Evolutionary conservation across 1,140 invertebrate species (phyloP), one percentile per base, ranked within the genome.

Genomic region (Platyscapa corneri): DNA sequence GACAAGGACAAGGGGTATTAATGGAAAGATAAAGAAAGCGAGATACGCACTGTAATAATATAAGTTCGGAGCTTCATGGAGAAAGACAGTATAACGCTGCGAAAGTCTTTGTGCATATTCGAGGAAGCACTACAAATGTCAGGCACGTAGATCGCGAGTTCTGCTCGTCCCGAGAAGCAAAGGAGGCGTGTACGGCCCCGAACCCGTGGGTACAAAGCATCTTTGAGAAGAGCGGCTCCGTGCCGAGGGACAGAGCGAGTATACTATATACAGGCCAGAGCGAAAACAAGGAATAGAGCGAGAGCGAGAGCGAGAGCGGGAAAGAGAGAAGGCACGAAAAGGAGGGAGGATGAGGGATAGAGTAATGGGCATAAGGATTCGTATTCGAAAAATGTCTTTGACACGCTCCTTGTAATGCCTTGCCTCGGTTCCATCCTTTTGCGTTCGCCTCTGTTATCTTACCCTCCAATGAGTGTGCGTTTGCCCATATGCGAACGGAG

Each of bases 41-140:
- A 82, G 80, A 82, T 82, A 82, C 49, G 64, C 0, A 37, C 18
- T 5, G 27, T 37, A 72, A 53, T 46, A 56, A 77, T 49, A 77
- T 77, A 77, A 77, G 75, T 56, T 77, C 30, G 75, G 46, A 30
- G 27, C 75, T 56, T 77, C 46, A 34, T 3, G n/a, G 46, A 32
- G 65, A 56, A 81, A 53, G 64, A 49, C 49, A 78, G 46, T 76
- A 49, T 75, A 46, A 60, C 6, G 77, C 53, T 39, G 65, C 49
- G 46, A 53, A 53, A 60, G 83, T 64, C 83, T 85, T 85, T 81
- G 76, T 80, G 77, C 79, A 75, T 56, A 80, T 85, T 85, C 83
- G 83, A 85, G 77, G 83, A 85, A 85, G 83, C 83, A 75, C 77
- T 80, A 85, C 83, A 78, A 85, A 85, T 85, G 83, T 85, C 77